Evolutionary conservation across 2,888 invertebrate genomes (phyloP), one percentile per base, ranked within the genome.

Genomic region (Hypena proboscidalis): DNA sequence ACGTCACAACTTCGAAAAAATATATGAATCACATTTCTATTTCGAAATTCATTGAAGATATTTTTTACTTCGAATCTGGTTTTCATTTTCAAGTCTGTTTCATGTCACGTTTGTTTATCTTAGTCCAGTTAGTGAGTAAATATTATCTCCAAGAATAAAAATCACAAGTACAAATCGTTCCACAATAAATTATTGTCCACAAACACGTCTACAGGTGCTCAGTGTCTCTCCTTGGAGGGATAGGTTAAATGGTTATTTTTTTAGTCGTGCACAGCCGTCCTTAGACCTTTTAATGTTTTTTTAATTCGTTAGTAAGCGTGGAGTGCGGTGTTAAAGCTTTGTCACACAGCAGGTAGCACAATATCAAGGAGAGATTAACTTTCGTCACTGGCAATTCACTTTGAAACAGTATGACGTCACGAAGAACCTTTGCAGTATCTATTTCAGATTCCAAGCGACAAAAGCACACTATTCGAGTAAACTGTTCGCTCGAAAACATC

Each of bases 221-320:
- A 54, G 64, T 64, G 54, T 57, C 62, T 62, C 64, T 51, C 57
- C 64, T 34, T 54, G 34, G 35, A 33, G 60, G 64, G 62, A 48
- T 30, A 40, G 63, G 56, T 63, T 48, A 27, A n/a, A 33, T 27
- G 14, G 22, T 59, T 58, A 50, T 48, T 63, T 49, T 49, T 48
- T 51, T 51, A 47, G 41, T 65, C 79, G 85, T 84, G 87, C 84
- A 80, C 68, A 82, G 87, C 82, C 88, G 88, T 85, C 81, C 65
- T 67, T 61, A 82, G 87, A 87, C 87, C 78, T 85, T 86, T 86
- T 64, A 72, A 70, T 67, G 49, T 63, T 47, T 48, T 32, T 47
- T 45, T 57, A 44, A 36, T 51, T 38, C 51, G 55, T 67, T 58
- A 68, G 61, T 64, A 61, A 70, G 73, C 71, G 58, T 61, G 58